Evolutionary conservation across 2,797 vertebrate species (phyloP).

Genomic region (Leptatherina wallacei): DNA sequence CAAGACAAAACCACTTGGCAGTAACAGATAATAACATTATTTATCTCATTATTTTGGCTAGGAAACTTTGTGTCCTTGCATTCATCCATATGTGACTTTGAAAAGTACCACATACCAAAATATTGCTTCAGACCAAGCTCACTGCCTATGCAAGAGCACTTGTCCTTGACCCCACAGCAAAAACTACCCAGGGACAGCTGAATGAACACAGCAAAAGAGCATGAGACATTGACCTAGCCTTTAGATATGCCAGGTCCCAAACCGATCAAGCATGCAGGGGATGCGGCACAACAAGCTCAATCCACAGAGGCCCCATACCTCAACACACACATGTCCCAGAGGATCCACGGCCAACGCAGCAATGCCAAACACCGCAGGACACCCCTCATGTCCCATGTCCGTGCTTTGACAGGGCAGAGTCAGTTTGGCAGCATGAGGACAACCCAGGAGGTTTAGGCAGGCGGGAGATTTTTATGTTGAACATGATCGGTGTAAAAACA

Average conservation of each 20-base stretch:
- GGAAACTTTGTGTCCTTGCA: neutral
- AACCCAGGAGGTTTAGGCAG: neutral
- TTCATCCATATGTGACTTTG: neutral
- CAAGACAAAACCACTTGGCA: too few species aligned
- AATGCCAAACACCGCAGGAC: constrained; percentile 15
- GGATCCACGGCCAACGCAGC: constrained; percentile 1
- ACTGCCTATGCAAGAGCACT: neutral
- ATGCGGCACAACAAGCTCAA: constrained; percentile 10
- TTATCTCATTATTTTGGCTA: neutral
- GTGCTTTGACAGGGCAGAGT: neutral
- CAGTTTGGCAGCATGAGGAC: constrained; percentile 1
- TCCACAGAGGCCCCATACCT: neutral
- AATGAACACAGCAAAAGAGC: neutral
- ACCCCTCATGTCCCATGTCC: neutral
- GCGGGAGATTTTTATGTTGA: neutral
- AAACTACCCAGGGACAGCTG: neutral
- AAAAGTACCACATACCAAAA: neutral
- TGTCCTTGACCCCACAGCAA: neutral
- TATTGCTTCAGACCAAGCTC: neutral
- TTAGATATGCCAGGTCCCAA: constrained; percentile 7
- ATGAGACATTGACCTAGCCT: neutral
- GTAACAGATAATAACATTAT: neutral
- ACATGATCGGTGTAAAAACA: neutral
- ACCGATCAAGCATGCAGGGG: constrained; percentile 6
- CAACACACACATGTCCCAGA: constrained; percentile 14